Evolutionary conservation across 2,113 vertebrate genomes (phyloP).

Genomic region (Neodon shergylaensis): DNA sequence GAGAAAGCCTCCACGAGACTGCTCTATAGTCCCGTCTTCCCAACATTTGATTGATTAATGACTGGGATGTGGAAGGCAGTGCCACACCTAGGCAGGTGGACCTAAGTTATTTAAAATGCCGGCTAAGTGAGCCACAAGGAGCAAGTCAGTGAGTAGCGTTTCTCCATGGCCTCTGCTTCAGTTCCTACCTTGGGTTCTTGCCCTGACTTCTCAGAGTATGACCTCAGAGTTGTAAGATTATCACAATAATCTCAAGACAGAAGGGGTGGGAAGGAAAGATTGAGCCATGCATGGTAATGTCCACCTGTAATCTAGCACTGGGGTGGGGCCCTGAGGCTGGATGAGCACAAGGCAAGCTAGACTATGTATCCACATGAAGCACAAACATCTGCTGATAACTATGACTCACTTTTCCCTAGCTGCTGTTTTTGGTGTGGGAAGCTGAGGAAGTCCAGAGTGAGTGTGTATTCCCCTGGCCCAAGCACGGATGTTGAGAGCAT

Average conservation of each 20-base stretch:
- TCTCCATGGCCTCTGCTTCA: not conserved
- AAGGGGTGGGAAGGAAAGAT: not conserved
- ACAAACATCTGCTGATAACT: not conserved
- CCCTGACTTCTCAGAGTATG: not conserved
- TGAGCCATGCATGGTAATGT: no score
- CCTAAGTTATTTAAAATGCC: not conserved
- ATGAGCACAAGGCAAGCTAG: not conserved
- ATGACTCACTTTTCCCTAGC: not conserved
- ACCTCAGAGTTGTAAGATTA: not conserved
- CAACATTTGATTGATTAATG: not conserved
- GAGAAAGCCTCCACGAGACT: not conserved
- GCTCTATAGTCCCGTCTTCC: not conserved
- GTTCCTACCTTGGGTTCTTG: not conserved
- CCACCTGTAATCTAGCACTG: not conserved
- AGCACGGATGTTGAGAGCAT: no score
- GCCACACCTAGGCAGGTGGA: not conserved
- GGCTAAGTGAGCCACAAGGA: not conserved
- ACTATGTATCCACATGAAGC: not conserved
- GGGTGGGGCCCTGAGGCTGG: not conserved
- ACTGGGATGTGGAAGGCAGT: not conserved
- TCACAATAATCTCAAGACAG: not conserved
- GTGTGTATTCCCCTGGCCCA: not conserved
- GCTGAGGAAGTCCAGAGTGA: not conserved
- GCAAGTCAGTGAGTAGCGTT: not conserved
- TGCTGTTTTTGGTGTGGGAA: not conserved